Conservation (phyloP, 2,113 vertebrate species). For the Candoia aspera region DNA sequence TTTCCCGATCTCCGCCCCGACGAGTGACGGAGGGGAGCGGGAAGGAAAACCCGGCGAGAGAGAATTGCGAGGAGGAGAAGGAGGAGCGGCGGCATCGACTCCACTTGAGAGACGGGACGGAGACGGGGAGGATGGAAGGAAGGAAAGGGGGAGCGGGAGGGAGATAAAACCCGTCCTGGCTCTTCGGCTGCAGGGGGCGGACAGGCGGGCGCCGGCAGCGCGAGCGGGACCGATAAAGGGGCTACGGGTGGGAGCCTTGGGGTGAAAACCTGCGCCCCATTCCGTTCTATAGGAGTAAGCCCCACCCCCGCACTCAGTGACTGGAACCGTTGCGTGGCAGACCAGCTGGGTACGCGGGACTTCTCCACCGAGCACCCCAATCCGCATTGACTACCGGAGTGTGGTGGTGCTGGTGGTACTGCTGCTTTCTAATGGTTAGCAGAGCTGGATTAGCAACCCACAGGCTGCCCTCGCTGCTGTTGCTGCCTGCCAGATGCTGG, state of each 20-base stretch:
- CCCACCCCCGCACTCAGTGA: neutral
- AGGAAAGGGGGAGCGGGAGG: neutral
- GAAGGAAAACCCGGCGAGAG: neutral
- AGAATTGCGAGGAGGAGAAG: neutral
- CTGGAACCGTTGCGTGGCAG: neutral
- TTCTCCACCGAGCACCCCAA: too few species aligned
- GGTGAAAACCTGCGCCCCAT: neutral
- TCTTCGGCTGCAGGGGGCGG: neutral
- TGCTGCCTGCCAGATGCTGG: too few species aligned
- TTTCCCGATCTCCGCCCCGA: neutral
- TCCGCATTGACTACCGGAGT: too few species aligned
- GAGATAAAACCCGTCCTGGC: neutral
- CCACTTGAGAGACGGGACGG: neutral
- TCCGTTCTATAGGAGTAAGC: neutral
- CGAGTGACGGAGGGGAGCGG: neutral
- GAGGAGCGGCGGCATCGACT: neutral
- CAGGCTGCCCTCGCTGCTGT: too few species aligned
- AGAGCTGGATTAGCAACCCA: too few species aligned
- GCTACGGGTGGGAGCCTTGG: neutral
- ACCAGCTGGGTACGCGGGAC: neutral
- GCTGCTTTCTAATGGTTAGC: too few species aligned
- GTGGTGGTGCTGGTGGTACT: too few species aligned
- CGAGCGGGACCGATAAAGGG: neutral
- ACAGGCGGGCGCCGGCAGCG: neutral
- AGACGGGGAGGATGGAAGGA: neutral